Evolutionary conservation across 2,113 vertebrate species (phyloP), one percentile per base, ranked within the genome.

Genomic region (Periophthalmodon schlosseri): DNA sequence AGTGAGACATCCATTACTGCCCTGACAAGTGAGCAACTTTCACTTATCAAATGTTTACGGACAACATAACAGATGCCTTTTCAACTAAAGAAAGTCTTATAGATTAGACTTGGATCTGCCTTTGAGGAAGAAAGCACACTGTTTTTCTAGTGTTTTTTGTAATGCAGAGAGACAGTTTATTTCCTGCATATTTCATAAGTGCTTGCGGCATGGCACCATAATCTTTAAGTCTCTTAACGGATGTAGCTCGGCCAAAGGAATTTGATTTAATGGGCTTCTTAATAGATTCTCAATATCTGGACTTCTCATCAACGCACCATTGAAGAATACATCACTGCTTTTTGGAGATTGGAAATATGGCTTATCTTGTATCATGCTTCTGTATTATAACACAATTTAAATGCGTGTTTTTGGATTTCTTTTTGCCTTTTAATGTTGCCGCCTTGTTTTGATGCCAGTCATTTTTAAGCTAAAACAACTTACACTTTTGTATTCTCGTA

Each of bases 191-290:
- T 84, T 87, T 86, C 77, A 79, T 70, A 85, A 86, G 61, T 73
- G 80, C 83, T 89, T 84, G 84, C 78, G 88, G 75, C 75, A 60
- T 91, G 74, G 78, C 86, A 12, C 84, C 80, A 84, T 78, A 82
- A 69, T 84, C 72, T 28, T 2, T 87, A 81, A 6, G 21, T 91
- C 86, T 85, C 72, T 70, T 5, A 60, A 73, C 78, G 88, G 85
- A 92, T 89, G 91, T 89, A 90, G 88, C 85, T 87, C 91, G 92
- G 93, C 94, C 95, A 94, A 95, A 95, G 93, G 61, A 81, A 90
- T 86, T 77, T 83, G 58, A 75, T 79, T 88, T 70, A 75, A 78
- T 58, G 44, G 70, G 21, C 39, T 82, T 61, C 65, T 52, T 52
- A 28, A 78, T 58, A 56, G 57, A 36, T 33, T 65, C 67, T 66